Evolutionary conservation across 1,140 invertebrate species (phyloP), one percentile per base, ranked within the genome.

Genomic region (Eubasilissa regina): DNA sequence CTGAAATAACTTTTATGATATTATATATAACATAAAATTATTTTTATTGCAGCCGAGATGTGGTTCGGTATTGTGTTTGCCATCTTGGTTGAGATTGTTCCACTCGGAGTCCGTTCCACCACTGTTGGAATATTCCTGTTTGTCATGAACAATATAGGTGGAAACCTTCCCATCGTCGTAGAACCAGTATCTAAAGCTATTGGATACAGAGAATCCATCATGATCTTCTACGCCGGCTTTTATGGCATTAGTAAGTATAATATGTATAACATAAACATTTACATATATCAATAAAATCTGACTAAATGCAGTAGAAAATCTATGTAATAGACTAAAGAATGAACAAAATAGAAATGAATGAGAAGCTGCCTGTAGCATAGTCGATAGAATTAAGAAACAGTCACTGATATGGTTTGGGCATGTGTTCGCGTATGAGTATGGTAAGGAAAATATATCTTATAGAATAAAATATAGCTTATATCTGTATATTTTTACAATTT

Each of bases 21-120:
- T 47, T 75, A 21, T 62, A 74, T 66, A 13, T 8, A 66, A n/a
- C 62, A 66, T 15, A 25, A 15, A 25, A 12, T 53, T 12, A 17
- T 56, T 56, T 68, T 47, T n/a, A 3, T 90, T 90, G 0, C 87
- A 95, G 95, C 95, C 85, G 95, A 97, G 89, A 97, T 96, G 95
- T 97, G 95, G 95, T 97, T 97, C 85, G 95, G 95, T 58, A 96
- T 97, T 78, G 92, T 97, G 3, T 97, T 97, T 84, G 95, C 95
- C 13, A 94, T 97, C 82, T 90, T 97, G 4, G 95, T 97, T 1
- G 96, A 97, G 88, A 94, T 97, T 78, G 95, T 97, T 9, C 95
- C 95, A 0, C 78, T 95, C 13, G 91, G 93, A 1, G 91, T 96
- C 8, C 90, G 95, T 48, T 96, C 95, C 11, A 96, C 95, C 4